These are phyloP conservation scores for Telenomus remus DNA, from an alignment of 1,140 invertebrate genomes.

Conservation along the genomic window DNA sequence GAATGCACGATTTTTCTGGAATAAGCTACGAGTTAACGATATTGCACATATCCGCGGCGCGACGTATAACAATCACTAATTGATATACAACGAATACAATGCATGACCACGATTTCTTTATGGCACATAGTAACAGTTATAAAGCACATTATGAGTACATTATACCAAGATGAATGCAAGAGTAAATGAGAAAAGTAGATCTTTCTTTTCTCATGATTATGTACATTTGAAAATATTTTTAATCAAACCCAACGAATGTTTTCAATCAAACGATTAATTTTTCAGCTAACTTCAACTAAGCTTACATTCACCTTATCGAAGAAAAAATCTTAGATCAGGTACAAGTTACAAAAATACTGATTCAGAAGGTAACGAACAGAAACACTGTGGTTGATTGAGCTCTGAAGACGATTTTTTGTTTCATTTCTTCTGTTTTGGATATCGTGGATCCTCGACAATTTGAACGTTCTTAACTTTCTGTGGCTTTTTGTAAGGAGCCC, in stretches of 20 bases:
- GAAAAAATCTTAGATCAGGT: slow-evolving; percentile 41
- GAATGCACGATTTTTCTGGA: slow-evolving; percentile 19
- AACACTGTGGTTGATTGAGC: background rate
- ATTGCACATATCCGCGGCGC: slow-evolving; percentile 42
- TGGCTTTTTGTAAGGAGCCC: slow-evolving; percentile 25
- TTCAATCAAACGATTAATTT: background rate
- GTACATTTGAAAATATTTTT: background rate
- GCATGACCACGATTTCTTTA: slow-evolving; percentile 28
- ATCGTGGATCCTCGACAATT: slow-evolving; percentile 69
- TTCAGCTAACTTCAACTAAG: no score
- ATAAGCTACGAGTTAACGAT: slow-evolving; percentile 18
- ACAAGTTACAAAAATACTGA: slow-evolving; percentile 44
- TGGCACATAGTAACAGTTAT: slow-evolving; percentile 46
- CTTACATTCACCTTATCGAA: slow-evolving; percentile 14
- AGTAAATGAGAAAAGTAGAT: background rate
- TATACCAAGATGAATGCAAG: slow-evolving; percentile 17
- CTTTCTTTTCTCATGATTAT: background rate
- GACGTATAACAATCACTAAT: slow-evolving; percentile 32
- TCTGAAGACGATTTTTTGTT: slow-evolving; percentile 12
- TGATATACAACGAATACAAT: slow-evolving; percentile 34
- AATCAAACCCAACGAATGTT: background rate
- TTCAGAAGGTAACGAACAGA: slow-evolving; percentile 18
- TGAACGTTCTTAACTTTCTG: slow-evolving; percentile 70
- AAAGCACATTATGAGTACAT: slow-evolving; percentile 17
- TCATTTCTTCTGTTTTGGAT: slow-evolving; percentile 28